These are phyloP conservation scores for Caranx ignobilis DNA, from an alignment of 2,113 vertebrate species.

Conservation along the genomic window DNA sequence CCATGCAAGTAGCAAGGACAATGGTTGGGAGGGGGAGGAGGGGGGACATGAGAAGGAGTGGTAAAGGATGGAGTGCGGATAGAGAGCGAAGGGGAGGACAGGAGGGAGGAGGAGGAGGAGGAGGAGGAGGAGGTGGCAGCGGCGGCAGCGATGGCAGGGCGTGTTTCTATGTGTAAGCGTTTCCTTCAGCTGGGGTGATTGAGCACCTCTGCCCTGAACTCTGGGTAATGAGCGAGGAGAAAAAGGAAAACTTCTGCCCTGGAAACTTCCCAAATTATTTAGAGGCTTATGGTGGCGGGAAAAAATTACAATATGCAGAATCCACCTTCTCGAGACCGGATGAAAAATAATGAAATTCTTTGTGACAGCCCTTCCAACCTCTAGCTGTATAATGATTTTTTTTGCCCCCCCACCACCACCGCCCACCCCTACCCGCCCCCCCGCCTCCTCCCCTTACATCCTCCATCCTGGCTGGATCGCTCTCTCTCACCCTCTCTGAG, in stretches of 20 bases:
- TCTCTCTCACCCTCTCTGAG: conserved; percentile 70
- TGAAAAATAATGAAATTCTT: conserved; percentile 89
- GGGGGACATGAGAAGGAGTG: conserved; percentile 63
- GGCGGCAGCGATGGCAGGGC: conserved; percentile 54
- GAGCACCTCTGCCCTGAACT: conserved; percentile 86
- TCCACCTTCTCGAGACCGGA: conserved; percentile 84
- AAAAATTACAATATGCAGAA: conserved; percentile 87
- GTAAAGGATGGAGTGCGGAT: conserved; percentile 68
- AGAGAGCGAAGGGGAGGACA: conserved; percentile 74
- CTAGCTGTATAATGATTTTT: conserved; percentile 86
- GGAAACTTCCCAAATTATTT: conserved; percentile 88
- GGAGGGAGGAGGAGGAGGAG: conserved; percentile 56
- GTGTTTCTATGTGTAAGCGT: conserved; percentile 80
- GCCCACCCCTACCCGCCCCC: conserved; percentile 49
- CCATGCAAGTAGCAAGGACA: conserved; percentile 57
- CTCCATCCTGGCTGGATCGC: conserved; percentile 54
- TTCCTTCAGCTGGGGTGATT: conserved; percentile 82
- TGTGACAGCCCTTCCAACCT: conserved; percentile 86
- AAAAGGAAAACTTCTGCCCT: conserved; percentile 81
- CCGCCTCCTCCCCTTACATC: conserved; percentile 51
- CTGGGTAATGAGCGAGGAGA: conserved; percentile 84
- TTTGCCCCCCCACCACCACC: conserved; percentile 62
- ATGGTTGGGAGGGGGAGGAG: conserved; percentile 50
- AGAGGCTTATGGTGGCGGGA: conserved; percentile 75
- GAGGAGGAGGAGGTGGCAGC: conserved; percentile 31